A percentile compares a stretch with the other conserved stretches of the same genome.
phyloP scores from a whole-genome alignment of 2,888 invertebrate species.

The Philereme transversata region DNA sequence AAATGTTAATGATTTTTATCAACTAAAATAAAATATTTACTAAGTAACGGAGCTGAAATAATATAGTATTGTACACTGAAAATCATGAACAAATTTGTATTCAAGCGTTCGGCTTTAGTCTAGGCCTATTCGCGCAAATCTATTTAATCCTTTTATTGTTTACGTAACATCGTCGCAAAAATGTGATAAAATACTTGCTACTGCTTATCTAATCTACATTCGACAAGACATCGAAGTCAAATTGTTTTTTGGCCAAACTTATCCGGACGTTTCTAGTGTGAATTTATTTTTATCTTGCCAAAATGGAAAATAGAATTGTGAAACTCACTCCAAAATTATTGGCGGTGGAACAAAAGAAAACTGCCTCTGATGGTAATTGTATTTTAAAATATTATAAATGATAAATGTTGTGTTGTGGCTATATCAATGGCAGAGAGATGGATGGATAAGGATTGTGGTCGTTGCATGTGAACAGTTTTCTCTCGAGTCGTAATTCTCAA shows the following conservation, averaged over 20 bases:
- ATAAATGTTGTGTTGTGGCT: too few species aligned
- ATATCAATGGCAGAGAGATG: too few species aligned
- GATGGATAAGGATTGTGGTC: too few species aligned
- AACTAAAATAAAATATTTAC: background rate
- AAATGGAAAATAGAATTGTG: slow-evolving; percentile 62
- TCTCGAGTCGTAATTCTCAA: too few species aligned
- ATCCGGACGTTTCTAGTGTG: slow-evolving; percentile 49
- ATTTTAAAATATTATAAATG: background rate
- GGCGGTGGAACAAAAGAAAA: slow-evolving; percentile 52
- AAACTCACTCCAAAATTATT: slow-evolving; percentile 48
- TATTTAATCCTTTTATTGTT: slow-evolving; percentile 38
- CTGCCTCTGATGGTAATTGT: slow-evolving; percentile 64
- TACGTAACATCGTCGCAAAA: slow-evolving; percentile 38
- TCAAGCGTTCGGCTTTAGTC: background rate
- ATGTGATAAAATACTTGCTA: slow-evolving; percentile 52
- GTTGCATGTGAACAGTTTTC: too few species aligned
- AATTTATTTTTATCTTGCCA: slow-evolving; percentile 32
- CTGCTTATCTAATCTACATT: slow-evolving; percentile 62
- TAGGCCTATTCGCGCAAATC: slow-evolving; percentile 8
- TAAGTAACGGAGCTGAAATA: background rate
- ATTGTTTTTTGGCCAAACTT: slow-evolving; percentile 53
- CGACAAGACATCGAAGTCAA: slow-evolving; percentile 50
- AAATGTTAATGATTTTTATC: too few species aligned
- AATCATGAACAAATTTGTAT: slow-evolving; percentile 1
- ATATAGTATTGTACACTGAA: background rate